A percentile compares a stretch with the other conserved stretches of the same genome.
phyloP scores from a whole-genome alignment of 2,113 vertebrate species.

The Dasyprocta punctata region DNA sequence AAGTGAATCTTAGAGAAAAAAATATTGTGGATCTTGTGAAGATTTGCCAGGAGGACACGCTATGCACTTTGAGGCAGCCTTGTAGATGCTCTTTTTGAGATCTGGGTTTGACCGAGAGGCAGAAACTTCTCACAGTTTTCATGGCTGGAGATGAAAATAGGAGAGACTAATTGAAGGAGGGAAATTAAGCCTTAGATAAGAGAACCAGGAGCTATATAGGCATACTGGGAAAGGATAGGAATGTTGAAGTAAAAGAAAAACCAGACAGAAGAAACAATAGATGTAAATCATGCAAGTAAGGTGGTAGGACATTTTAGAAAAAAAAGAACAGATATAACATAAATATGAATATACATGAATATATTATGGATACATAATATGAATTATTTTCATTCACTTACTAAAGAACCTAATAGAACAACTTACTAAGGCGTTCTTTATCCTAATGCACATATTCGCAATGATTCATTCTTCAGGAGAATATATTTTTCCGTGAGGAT shows the following conservation, averaged over 20 bases:
- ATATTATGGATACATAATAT: no score
- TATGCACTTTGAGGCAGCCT: background rate
- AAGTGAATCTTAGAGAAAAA: background rate
- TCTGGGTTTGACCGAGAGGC: background rate
- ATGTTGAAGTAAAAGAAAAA: background rate
- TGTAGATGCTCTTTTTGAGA: background rate
- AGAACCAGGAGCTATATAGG: rapidly evolving
- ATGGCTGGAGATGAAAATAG: background rate
- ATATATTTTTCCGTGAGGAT: background rate
- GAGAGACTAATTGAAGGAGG: rapidly evolving
- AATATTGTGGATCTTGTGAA: background rate
- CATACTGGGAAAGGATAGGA: background rate
- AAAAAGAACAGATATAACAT: background rate
- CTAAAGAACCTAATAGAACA: background rate
- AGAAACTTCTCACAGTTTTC: background rate
- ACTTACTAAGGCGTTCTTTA: background rate
- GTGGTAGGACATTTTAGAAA: no score
- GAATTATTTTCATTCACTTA: background rate
- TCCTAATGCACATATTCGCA: background rate
- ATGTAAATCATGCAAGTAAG: no score
- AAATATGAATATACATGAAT: no score
- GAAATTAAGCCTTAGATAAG: background rate
- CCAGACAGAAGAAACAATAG: rapidly evolving
- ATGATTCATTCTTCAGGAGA: background rate
- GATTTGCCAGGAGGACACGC: background rate